Percentiles rank a stretch among this genome's conserved stretches.
phyloP scores from a whole-genome alignment of 2,113 vertebrate genomes.

The Oxygymnocypris stewartii region DNA sequence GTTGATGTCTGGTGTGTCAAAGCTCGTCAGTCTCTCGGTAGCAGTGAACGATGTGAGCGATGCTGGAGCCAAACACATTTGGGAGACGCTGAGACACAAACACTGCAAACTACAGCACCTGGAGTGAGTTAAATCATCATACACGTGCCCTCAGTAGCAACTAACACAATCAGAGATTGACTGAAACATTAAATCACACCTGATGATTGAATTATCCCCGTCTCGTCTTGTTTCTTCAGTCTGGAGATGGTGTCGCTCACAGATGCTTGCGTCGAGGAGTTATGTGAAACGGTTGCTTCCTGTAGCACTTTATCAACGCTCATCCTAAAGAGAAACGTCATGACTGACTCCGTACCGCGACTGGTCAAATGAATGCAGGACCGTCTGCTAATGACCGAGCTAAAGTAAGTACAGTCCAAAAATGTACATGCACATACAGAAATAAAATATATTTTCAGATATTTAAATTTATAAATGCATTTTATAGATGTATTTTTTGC shows the following conservation, averaged over 20 bases:
- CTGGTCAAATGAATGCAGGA: constrained; percentile 63
- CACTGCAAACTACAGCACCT: constrained; percentile 68
- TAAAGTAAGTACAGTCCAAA: constrained; percentile 61
- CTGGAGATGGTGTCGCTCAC: constrained; percentile 70
- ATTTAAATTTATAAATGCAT: too few relatives aligned
- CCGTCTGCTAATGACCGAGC: constrained; percentile 58
- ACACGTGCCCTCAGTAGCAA: not conserved
- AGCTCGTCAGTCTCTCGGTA: constrained; percentile 60
- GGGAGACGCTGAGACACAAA: constrained; percentile 65
- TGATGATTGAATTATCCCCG: not conserved
- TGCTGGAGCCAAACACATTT: constrained; percentile 66
- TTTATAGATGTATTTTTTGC: too few relatives aligned
- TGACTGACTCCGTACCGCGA: constrained; percentile 67
- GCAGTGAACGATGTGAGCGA: constrained; percentile 66
- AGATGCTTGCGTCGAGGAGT: constrained; percentile 63
- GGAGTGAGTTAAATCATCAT: constrained; percentile 62
- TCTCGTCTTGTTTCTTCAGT: constrained; percentile 35
- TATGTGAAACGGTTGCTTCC: constrained; percentile 65
- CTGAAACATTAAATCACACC: too few relatives aligned
- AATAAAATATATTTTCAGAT: too few relatives aligned
- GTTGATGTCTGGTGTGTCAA: constrained; percentile 59
- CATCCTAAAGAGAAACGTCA: constrained; percentile 67
- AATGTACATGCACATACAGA: too few relatives aligned
- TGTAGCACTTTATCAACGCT: constrained; percentile 64
- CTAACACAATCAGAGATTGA: too few relatives aligned